Evolutionary conservation across 1,140 invertebrate species (phyloP).

Genomic region (Anastrepha ludens): DNA sequence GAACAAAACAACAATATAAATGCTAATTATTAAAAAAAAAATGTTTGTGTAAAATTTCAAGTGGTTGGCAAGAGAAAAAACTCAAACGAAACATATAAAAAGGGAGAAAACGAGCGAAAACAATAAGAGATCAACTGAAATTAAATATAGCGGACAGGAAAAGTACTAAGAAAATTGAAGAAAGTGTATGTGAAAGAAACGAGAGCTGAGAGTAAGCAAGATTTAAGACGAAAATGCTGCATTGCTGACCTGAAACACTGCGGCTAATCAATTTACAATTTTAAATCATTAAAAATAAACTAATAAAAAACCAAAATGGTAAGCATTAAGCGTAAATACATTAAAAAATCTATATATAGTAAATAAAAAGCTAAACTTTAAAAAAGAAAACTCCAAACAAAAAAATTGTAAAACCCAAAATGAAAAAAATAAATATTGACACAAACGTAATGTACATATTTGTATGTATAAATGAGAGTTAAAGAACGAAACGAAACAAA

Average conservation of each 20-base stretch:
- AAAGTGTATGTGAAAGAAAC: neutral
- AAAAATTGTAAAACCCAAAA: slow-evolving; percentile 48
- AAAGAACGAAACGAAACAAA: neutral
- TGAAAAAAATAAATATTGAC: neutral
- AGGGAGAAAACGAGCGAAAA: neutral
- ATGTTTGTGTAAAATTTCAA: slow-evolving; percentile 46
- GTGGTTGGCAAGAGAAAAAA: slow-evolving; percentile 51
- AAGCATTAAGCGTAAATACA: neutral
- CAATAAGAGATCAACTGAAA: neutral
- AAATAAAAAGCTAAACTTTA: neutral
- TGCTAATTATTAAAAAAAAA: slow-evolving; percentile 56
- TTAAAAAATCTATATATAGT: neutral
- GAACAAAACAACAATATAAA: slow-evolving; percentile 51
- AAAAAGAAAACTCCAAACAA: slow-evolving; percentile 12
- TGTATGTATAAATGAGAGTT: slow-evolving; percentile 37
- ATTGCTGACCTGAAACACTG: slow-evolving; percentile 37
- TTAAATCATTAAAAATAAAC: slow-evolving; percentile 22
- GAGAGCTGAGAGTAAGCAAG: neutral
- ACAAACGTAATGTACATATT: slow-evolving; percentile 44
- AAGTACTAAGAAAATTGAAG: neutral
- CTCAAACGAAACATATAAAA: neutral
- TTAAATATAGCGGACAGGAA: neutral
- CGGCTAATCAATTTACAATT: slow-evolving; percentile 33
- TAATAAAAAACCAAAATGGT: neutral
- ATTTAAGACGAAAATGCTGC: neutral